Percentiles rank a stretch among this genome's conserved stretches.
These are phyloP conservation scores for Heliocidaris erythrogramma DNA, from an alignment of 35 echinoderm and acorn worm species.

Conservation along the genomic window DNA sequence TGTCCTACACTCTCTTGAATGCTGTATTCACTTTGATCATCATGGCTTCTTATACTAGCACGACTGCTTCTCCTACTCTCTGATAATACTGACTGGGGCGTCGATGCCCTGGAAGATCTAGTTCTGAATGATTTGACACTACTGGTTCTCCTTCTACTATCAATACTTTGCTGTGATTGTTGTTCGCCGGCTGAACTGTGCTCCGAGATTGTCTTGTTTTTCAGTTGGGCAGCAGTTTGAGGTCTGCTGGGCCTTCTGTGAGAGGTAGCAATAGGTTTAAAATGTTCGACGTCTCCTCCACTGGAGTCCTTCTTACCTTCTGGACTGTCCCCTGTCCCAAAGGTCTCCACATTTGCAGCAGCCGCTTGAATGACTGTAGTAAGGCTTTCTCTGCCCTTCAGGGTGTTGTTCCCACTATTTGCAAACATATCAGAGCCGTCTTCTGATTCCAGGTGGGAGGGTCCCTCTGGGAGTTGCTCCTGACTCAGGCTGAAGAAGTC, in stretches of 20 bases:
- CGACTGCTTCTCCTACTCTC: constrained; percentile 12
- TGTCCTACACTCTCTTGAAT: background rate
- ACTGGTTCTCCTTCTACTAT: background rate
- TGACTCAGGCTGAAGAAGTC: constrained; percentile 44
- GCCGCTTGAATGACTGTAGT: constrained; percentile 28
- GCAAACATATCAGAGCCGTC: constrained; percentile 24
- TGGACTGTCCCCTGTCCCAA: constrained; percentile 16
- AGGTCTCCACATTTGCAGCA: constrained; percentile 31
- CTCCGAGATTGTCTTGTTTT: background rate
- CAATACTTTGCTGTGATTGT: background rate
- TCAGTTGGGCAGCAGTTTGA: constrained; percentile 37
- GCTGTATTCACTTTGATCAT: constrained; percentile 19
- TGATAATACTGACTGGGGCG: constrained; percentile 47
- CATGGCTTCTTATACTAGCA: background rate
- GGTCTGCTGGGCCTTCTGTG: background rate
- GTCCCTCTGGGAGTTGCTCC: constrained; percentile 1
- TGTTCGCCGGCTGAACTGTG: background rate
- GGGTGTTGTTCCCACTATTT: background rate
- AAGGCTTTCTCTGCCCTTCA: background rate
- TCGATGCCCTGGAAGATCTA: constrained; percentile 36
- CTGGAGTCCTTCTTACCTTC: constrained; percentile 8
- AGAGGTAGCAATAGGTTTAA: constrained; percentile 43
- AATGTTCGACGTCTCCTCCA: constrained; percentile 29
- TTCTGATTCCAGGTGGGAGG: constrained; percentile 19
- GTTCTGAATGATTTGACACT: constrained; percentile 41